Base-by-base conservation (phyloP, 1,140 invertebrate genomes). In the Euwallacea similis region DNA sequence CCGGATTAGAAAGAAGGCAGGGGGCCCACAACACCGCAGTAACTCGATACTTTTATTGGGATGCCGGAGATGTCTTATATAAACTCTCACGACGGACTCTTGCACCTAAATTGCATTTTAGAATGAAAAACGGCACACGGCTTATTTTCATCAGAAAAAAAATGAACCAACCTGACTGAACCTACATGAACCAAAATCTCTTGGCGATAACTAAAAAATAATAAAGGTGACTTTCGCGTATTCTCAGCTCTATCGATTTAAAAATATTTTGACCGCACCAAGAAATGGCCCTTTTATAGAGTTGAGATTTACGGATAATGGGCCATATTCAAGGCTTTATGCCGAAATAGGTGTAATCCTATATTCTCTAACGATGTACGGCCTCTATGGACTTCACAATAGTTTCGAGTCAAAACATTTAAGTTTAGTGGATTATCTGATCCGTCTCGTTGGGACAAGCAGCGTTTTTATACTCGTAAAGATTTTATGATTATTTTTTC, bases 211-310 rank as follows among this genome's bases (percentile, higher is more conserved):
- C 13, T 2, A 50, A 50, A 50, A 33, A 33, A 33, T 33, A 4
- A 4, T 7, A 50, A 50, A 13, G 46, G 46, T 50, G 9, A 2
- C 13, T 50, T 50, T 50, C 2, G 13, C 46, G 46, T 50, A 7
- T 33, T 33, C 21, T 33, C 21, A 33, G 21, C 46, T 6, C 9
- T 73, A 77, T 79, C 77, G 77, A 75, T 79, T 77, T 79, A 76
- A 79, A 76, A 71, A 73, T 79, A 74, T 79, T 79, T 77, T 79
- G 77, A 79, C 77, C 77, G 71, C 75, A 74, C 72, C 68, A 75
- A 69, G 74, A 74, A 73, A 68, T 72, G 71, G 62, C 68, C 73
- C 75, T 69, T 79, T 73, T 72, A 54, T 75, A 68, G 54, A 47
- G 70, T 58, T 59, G 61, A 70, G 69, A 70, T 78, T 76, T 78